phyloP scores from a whole-genome alignment of 2,797 vertebrate genomes.

The Arnoldichthys spilopterus region DNA sequence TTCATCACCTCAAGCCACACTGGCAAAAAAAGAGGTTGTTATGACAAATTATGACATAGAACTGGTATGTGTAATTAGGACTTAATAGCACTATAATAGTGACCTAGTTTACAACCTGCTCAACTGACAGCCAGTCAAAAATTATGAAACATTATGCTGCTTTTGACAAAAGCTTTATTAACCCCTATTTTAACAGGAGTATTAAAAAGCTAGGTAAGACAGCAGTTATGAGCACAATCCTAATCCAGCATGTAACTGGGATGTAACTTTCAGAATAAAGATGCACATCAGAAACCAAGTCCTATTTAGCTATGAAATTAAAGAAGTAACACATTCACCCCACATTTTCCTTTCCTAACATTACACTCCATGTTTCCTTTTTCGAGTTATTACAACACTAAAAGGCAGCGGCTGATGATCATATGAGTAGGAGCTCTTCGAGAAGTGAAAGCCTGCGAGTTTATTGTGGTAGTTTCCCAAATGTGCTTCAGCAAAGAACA shows the following conservation, averaged over 20 bases:
- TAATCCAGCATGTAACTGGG: too few relatives aligned
- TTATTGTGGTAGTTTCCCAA: neutral
- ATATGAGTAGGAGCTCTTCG: conserved; percentile 1
- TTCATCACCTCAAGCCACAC: conserved; percentile 3
- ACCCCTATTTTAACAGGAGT: neutral
- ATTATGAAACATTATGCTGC: neutral
- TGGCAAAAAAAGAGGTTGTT: neutral
- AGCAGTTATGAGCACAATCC: neutral
- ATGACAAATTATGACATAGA: conserved; percentile 13
- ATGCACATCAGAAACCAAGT: neutral
- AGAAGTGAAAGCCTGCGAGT: conserved; percentile 30
- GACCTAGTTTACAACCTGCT: neutral
- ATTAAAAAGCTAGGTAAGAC: neutral
- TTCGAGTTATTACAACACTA: neutral
- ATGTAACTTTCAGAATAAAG: neutral
- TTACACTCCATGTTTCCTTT: neutral
- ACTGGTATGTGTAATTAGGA: neutral
- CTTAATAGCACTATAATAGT: neutral
- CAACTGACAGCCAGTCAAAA: neutral
- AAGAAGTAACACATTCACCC: neutral
- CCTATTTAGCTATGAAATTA: too few relatives aligned
- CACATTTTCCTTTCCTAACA: conserved; percentile 9
- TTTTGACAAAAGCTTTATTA: too few relatives aligned
- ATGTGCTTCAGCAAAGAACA: neutral
- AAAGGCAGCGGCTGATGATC: neutral